Evolutionary conservation across 2,113 vertebrate genomes (phyloP).

Genomic region (Psittacus erithacus): DNA sequence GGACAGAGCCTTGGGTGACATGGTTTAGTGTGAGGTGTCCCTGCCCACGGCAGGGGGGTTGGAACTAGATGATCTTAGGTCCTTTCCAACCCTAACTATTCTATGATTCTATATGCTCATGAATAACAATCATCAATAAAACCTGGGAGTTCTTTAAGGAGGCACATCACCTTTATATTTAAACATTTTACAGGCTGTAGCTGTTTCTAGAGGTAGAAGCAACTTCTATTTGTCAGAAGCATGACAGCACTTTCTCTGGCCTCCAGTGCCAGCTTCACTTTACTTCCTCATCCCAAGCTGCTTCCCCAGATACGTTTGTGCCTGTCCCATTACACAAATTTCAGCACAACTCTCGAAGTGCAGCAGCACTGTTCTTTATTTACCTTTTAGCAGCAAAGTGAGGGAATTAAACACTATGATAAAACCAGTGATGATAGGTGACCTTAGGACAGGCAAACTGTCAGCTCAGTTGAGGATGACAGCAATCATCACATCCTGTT

Average conservation of each 20-base stretch:
- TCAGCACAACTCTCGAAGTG: background rate
- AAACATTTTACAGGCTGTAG: background rate
- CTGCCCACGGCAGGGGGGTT: no score
- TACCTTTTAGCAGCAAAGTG: background rate
- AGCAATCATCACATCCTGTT: background rate
- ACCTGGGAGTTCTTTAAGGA: background rate
- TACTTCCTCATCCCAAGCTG: background rate
- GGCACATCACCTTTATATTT: background rate
- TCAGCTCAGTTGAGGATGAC: background rate
- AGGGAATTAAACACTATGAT: background rate
- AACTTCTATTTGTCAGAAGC: background rate
- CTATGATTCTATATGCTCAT: background rate
- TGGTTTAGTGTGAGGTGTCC: no score
- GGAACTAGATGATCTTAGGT: no score
- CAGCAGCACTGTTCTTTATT: background rate
- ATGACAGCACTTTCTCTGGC: background rate
- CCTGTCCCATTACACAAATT: background rate
- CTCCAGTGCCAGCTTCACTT: background rate
- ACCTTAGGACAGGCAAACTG: background rate
- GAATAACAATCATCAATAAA: background rate
- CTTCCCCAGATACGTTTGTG: background rate
- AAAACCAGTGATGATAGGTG: background rate
- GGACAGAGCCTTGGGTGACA: no score
- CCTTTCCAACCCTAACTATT: no score
- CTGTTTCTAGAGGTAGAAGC: background rate